These are phyloP conservation scores for Athalia circularis DNA, from an alignment of 2,888 invertebrate species.

Conservation along the genomic window DNA sequence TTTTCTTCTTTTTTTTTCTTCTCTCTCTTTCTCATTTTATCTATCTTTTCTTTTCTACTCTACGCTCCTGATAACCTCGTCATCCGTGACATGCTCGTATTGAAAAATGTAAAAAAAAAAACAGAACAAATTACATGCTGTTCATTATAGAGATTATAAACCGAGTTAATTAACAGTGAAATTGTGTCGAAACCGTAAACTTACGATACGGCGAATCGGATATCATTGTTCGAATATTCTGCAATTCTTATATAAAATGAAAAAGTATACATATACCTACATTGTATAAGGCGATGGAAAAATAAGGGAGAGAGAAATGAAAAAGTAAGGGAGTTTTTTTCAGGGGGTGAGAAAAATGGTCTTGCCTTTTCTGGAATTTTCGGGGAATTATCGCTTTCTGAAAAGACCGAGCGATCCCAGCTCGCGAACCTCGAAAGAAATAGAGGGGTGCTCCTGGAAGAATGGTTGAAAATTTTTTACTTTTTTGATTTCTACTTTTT, in stretches of 20 bases:
- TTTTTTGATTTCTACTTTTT: background rate
- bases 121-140: too few relatives aligned
- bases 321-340: background rate
- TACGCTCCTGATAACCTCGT: background rate
- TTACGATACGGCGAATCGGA: too few relatives aligned
- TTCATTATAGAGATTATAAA: too few relatives aligned
- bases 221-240: background rate
- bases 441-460: conserved; percentile 1
- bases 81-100: conserved; percentile 1
- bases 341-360: conserved; percentile 25
- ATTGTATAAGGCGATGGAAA: conserved; percentile 8
- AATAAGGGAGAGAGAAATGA: background rate
- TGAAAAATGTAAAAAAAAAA: background rate
- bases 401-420: background rate
- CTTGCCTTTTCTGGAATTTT: conserved; percentile 32
- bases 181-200: too few relatives aligned
- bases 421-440: conserved; percentile 9
- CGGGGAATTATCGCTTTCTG: conserved; percentile 20
- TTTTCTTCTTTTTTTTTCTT: conserved; percentile 27
- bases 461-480: conserved; percentile 12
- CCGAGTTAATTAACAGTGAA: too few relatives aligned
- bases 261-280: background rate
- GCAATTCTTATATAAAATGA: background rate
- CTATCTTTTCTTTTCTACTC: conserved; percentile 14
- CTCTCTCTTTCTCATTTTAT: conserved; percentile 49